phyloP scores from a whole-genome alignment of 2,888 invertebrate species.

The Sminthurinus aureus region DNA sequence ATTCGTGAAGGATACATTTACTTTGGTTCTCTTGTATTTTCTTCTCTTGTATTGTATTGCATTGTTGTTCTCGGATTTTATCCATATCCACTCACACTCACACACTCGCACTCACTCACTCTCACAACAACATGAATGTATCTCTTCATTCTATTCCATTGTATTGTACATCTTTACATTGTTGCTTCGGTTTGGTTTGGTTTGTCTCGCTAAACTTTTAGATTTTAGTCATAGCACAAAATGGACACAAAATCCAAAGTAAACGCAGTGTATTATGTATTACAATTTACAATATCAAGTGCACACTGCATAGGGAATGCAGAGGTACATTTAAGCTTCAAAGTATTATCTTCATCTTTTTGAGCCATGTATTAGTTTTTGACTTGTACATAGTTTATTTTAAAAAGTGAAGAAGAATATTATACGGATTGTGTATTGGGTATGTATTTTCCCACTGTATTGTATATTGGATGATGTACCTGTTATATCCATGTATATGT shows the following conservation, averaged over 20 bases:
- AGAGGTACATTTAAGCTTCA: background rate
- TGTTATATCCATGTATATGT: no score
- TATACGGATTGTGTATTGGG: no score
- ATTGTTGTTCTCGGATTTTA: background rate
- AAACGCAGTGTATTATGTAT: background rate
- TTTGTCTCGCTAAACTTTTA: background rate
- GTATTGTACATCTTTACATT: no score
- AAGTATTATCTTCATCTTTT: slow-evolving; percentile 10
- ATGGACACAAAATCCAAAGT: background rate
- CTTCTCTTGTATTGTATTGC: no score
- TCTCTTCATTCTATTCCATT: no score
- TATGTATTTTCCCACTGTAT: background rate
- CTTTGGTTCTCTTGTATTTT: background rate
- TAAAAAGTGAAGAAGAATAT: no score
- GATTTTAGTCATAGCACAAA: no score
- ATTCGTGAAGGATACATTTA: background rate
- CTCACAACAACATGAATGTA: no score
- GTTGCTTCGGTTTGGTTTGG: no score
- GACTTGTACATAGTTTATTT: background rate
- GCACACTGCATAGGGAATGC: background rate
- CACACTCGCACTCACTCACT: background rate
- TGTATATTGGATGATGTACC: no score
- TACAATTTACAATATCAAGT: background rate
- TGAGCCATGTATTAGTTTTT: slow-evolving; percentile 1
- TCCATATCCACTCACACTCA: background rate